Evolutionary conservation across 2,113 vertebrate genomes (phyloP).

Genomic region (Felis chaus): DNA sequence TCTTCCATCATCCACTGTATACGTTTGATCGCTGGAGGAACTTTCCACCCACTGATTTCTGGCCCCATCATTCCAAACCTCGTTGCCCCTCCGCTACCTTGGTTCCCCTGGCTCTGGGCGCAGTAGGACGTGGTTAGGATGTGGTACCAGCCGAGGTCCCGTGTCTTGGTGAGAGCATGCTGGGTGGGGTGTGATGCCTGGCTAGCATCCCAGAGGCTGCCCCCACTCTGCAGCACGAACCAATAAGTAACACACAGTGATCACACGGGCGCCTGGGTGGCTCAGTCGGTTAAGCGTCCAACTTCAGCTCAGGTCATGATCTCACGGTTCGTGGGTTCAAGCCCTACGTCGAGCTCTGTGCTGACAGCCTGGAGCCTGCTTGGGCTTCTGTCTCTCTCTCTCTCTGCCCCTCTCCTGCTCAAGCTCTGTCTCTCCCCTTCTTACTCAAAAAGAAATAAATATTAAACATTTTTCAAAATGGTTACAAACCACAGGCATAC

Average conservation of each 20-base stretch:
- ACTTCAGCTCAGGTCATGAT: no score
- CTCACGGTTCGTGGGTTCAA: no score
- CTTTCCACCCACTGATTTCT: neutral
- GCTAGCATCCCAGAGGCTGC: neutral
- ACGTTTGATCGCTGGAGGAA: neutral
- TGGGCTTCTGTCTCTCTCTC: no score
- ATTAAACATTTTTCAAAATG: neutral
- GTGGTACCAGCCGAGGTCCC: rapidly evolving
- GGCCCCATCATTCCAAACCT: neutral
- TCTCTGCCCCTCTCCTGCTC: no score
- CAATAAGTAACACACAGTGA: neutral
- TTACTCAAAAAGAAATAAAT: no score
- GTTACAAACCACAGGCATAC: neutral
- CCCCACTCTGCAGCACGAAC: neutral
- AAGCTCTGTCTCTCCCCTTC: no score
- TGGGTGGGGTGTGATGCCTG: rapidly evolving
- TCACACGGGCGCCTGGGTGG: no score
- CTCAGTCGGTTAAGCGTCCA: no score
- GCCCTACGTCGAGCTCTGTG: no score
- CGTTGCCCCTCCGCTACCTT: neutral
- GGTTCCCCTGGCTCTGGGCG: neutral
- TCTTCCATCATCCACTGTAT: neutral
- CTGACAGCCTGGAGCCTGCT: no score
- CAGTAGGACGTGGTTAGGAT: neutral
- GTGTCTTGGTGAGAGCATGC: neutral